phyloP scores from a whole-genome alignment of 1,140 invertebrate species.

The Trichomalopsis sarcophagae region DNA sequence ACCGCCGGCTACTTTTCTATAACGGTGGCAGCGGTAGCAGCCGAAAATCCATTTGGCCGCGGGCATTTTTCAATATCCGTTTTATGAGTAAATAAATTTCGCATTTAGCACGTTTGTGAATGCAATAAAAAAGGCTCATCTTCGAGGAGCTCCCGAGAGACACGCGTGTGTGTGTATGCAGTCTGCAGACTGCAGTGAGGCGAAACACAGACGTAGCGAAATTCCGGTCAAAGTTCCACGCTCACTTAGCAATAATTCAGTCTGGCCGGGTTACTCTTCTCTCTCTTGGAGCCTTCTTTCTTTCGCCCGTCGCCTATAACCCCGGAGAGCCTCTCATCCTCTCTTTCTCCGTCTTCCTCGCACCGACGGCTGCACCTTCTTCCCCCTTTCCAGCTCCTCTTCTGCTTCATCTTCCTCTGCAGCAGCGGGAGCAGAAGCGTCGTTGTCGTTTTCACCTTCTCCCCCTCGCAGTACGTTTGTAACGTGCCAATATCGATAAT shows the following conservation, averaged over 20 bases:
- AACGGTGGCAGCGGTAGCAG: slow-evolving; percentile 29
- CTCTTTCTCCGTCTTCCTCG: neutral
- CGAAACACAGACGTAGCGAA: slow-evolving; percentile 8
- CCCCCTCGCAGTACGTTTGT: slow-evolving; percentile 60
- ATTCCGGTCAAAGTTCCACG: slow-evolving; percentile 67
- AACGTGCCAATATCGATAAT: slow-evolving; percentile 67
- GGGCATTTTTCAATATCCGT: slow-evolving; percentile 48
- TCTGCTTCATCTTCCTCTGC: neutral
- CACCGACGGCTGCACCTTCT: slow-evolving; percentile 40
- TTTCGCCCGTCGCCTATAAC: slow-evolving; percentile 61
- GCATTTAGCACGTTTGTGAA: slow-evolving; percentile 29
- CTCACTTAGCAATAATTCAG: slow-evolving; percentile 71
- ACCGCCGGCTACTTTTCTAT: slow-evolving; percentile 15
- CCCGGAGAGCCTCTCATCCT: slow-evolving; percentile 42
- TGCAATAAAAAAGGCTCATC: slow-evolving; percentile 30
- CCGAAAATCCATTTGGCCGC: slow-evolving; percentile 33
- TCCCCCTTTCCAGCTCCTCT: slow-evolving; percentile 10
- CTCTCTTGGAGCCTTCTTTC: slow-evolving; percentile 48
- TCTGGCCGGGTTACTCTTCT: slow-evolving; percentile 60
- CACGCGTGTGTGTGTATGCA: too few relatives aligned
- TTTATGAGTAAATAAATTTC: slow-evolving; percentile 54
- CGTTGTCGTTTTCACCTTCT: slow-evolving; percentile 51
- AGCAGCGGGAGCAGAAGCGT: neutral
- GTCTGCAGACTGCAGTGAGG: neutral
- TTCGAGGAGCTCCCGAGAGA: too few relatives aligned